Evolutionary conservation across 2,797 vertebrate genomes (phyloP), one percentile per base, ranked within the genome.

Genomic region (Sebastiscus tertius): DNA sequence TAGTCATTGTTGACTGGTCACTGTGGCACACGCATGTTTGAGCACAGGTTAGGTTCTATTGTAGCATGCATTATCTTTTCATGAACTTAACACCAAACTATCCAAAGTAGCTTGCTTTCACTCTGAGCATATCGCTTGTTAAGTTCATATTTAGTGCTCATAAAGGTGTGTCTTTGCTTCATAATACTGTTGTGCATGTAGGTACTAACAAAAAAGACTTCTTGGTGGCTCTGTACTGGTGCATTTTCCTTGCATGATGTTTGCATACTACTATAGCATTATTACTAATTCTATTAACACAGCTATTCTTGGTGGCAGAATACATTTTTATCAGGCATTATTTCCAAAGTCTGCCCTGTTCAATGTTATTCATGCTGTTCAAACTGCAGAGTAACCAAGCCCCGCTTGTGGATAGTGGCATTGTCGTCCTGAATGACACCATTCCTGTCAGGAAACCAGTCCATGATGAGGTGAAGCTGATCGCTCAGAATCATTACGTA

Each of bases 361-460:
- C 1, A 65, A 70, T 87, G 31, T 81, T 79, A 78, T 79, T 72
- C 29, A 39, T 92, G 60, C 83, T 90, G 55, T 91, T 80, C 77
- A 89, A 87, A 91, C 82, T 64, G 72, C 90, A 94, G 93, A 92
- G 79, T 85, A 85, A 80, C 82, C 87, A 92, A 71, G 88, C 75
- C 70, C 88, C 89, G 42, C 85, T 94, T 70, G 63, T 3, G 87
- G 93, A 91, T 83, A 82, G 80, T 83, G 88, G 83, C 78, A 86
- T 90, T 80, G 4, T 77, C 83, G 55, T 86, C 85, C 70, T 86
- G 85, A 89, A 90, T 85, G 87, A 93, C 75, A 79, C 73, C 82
- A 14, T 67, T 83, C 81, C 90, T 79, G 81, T 84, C 77, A 78
- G 49, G 39, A 67, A 81, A 61, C 78, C 84, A 73, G 36, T 74